Evolutionary conservation across 1,140 invertebrate species (phyloP).

Genomic region (Archivesica marissinica): DNA sequence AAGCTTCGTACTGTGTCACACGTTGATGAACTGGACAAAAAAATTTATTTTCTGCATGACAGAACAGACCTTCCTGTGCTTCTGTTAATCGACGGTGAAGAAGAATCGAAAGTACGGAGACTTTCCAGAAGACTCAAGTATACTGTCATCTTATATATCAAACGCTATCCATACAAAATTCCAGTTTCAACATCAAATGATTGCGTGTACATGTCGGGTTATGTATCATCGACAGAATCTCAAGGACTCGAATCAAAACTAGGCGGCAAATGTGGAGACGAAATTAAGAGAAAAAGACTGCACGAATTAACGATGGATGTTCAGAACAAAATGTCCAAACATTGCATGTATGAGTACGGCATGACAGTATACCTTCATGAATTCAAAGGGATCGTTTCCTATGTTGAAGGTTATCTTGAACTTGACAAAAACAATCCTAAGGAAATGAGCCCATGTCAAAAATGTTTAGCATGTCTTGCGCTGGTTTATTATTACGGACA

Average conservation of each 20-base stretch:
- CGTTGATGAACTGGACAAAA: constrained; percentile 20
- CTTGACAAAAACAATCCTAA: constrained; percentile 19
- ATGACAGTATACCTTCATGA: constrained; percentile 64
- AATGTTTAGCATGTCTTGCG: constrained; percentile 63
- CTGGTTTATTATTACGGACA: constrained; percentile 69
- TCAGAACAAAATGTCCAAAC: background rate
- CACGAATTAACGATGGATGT: constrained; percentile 38
- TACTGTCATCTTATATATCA: constrained; percentile 61
- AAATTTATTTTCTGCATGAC: constrained; percentile 54
- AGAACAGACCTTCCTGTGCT: constrained; percentile 61
- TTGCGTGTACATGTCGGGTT: constrained; percentile 51
- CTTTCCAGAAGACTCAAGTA: constrained; percentile 45
- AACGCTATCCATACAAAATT: constrained; percentile 59
- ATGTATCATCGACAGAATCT: constrained; percentile 53
- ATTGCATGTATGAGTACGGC: constrained; percentile 66
- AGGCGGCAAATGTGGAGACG: constrained; percentile 50
- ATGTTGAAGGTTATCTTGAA: constrained; percentile 68
- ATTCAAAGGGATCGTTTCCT: constrained; percentile 62
- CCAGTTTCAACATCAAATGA: background rate
- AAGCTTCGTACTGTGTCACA: constrained; percentile 26
- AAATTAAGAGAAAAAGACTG: constrained; percentile 31
- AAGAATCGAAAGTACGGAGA: constrained; percentile 62
- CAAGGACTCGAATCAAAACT: constrained; percentile 51
- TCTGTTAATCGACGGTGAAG: constrained; percentile 70
- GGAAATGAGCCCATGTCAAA: constrained; percentile 43